Evolutionary conservation across 2,113 vertebrate species (phyloP).

Genomic region (Bubo bubo): DNA sequence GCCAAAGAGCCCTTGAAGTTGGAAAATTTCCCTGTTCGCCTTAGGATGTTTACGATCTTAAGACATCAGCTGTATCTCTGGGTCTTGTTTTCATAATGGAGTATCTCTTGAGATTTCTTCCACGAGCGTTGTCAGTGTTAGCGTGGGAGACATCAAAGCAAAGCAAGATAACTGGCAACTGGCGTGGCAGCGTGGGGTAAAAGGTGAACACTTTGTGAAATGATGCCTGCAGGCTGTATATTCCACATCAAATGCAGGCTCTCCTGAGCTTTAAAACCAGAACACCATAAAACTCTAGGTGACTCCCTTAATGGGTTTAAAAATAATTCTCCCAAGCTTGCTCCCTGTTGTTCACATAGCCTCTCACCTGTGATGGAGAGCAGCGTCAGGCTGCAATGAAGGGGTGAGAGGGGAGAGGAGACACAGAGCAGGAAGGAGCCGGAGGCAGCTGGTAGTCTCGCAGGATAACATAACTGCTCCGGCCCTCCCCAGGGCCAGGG

Average conservation of each 20-base stretch:
- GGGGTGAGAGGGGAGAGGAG: neutral
- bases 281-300: conserved; percentile 7
- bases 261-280: neutral
- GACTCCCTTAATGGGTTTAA: conserved; percentile 24
- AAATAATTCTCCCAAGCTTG: neutral
- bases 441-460: neutral
- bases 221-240: neutral
- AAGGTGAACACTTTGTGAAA: conserved; percentile 26
- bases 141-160: neutral
- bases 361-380: neutral
- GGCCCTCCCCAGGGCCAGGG: neutral
- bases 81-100: neutral
- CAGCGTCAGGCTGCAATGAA: neutral
- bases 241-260: conserved; percentile 8
- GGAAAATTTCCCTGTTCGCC: neutral
- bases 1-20: neutral
- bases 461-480: neutral
- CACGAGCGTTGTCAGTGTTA: neutral
- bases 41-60: neutral
- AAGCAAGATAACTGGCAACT: neutral
- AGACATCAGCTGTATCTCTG: neutral
- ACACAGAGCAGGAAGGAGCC: neutral
- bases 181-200: neutral
- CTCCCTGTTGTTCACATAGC: neutral
- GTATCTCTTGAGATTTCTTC: neutral